phyloP scores from a whole-genome alignment of 2,888 invertebrate genomes.

The Azorinus chamasolen region DNA sequence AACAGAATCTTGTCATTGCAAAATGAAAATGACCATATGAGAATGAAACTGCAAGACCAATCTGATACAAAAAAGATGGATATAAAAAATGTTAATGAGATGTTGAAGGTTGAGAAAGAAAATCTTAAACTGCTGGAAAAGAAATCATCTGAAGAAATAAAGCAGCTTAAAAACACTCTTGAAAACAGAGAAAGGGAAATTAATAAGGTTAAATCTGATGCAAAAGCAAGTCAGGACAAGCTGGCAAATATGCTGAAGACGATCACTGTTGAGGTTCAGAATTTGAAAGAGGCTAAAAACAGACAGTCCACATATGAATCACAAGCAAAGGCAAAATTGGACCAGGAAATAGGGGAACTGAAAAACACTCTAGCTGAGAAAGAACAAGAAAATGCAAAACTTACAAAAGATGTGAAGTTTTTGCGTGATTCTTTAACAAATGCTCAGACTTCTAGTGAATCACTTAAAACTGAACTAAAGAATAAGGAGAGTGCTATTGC shows the following conservation, averaged over 20 bases:
- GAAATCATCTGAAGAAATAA: conserved; percentile 50
- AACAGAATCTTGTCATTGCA: conserved; percentile 37
- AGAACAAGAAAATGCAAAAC: conserved; percentile 44
- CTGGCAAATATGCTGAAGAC: conserved; percentile 45
- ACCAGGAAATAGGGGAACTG: conserved; percentile 54
- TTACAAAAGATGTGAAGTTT: conserved; percentile 62
- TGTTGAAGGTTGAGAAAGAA: conserved; percentile 57
- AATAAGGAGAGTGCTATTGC: conserved; percentile 46
- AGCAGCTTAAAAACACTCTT: conserved; percentile 58
- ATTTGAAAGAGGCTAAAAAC: conserved; percentile 48
- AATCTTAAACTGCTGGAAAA: conserved; percentile 61
- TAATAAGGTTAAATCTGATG: conserved; percentile 46
- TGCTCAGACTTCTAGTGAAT: conserved; percentile 54
- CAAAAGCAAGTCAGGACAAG: conserved; percentile 52
- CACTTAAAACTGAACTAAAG: conserved; percentile 56
- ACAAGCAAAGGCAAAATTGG: conserved; percentile 53
- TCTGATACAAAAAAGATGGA: conserved; percentile 54
- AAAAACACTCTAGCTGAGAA: conserved; percentile 32
- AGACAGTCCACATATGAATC: conserved; percentile 55
- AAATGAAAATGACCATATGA: conserved; percentile 49
- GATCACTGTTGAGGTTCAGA: conserved; percentile 49
- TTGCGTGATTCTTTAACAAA: conserved; percentile 60
- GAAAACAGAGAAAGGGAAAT: conserved; percentile 71
- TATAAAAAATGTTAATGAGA: conserved; percentile 43
- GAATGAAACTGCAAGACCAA: conserved; percentile 55